A percentile compares a stretch with the other conserved stretches of the same genome.
phyloP scores from a whole-genome alignment of 1,140 invertebrate species.

The Gyrodactylus bullatarudis region DNA sequence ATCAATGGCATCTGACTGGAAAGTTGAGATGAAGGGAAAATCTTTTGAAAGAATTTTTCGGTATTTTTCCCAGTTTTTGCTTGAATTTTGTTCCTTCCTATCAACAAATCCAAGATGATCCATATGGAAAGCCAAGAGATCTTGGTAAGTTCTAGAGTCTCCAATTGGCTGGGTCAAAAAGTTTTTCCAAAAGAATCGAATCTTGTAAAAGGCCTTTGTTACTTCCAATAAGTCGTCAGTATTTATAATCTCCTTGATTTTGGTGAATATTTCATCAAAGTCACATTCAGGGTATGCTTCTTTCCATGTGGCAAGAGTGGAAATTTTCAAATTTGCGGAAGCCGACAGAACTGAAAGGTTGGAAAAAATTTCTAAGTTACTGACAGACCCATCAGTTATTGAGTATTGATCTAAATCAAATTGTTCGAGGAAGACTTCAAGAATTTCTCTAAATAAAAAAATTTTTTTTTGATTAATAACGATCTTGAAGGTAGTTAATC shows the following conservation, averaged over 20 bases:
- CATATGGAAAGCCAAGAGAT: background rate
- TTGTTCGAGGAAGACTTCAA: no score
- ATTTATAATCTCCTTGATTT: background rate
- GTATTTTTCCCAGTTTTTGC: no score
- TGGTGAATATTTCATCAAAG: background rate
- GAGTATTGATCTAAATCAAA: no score
- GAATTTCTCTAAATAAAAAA: no score
- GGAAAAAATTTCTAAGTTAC: no score
- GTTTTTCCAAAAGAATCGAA: background rate
- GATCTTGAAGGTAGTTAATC: no score
- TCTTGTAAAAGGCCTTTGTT: background rate
- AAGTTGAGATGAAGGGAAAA: no score
- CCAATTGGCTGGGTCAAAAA: background rate
- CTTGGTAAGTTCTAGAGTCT: background rate
- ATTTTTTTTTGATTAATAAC: no score
- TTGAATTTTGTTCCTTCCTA: no score
- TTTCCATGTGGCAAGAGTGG: background rate
- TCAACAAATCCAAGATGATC: no score
- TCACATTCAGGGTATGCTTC: background rate
- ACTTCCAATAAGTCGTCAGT: background rate
- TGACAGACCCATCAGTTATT: background rate
- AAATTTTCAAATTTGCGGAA: background rate
- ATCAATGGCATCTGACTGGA: no score
- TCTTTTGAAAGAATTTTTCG: no score
- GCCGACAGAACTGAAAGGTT: background rate